These are phyloP conservation scores for Dendrolimus houi DNA, from an alignment of 2,888 invertebrate genomes.

Conservation along the genomic window DNA sequence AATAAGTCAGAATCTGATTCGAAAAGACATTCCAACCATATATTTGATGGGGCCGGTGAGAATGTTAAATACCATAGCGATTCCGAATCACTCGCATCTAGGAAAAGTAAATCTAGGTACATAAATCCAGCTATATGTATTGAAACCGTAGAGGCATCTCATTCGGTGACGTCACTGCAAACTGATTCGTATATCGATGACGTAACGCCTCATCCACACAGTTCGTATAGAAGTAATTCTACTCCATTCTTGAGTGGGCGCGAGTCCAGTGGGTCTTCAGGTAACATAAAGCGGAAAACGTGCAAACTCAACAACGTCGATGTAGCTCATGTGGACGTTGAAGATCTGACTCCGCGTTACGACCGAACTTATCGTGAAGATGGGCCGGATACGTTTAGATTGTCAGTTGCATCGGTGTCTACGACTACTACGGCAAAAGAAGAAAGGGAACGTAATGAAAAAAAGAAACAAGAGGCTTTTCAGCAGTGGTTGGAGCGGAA, in stretches of 20 bases:
- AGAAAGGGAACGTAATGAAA: conserved; percentile 57
- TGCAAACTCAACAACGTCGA: conserved; percentile 36
- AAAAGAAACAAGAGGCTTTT: conserved; percentile 55
- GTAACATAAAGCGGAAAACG: conserved; percentile 56
- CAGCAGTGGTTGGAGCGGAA: conserved; percentile 59
- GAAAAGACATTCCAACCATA: conserved; percentile 42
- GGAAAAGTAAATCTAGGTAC: conserved; percentile 65
- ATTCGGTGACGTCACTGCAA: conserved; percentile 56
- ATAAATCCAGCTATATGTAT: conserved; percentile 79
- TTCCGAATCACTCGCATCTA: conserved; percentile 53
- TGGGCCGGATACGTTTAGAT: conserved; percentile 56
- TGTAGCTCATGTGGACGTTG: conserved; percentile 16
- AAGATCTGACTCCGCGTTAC: conserved; percentile 45
- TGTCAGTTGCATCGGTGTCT: conserved; percentile 60
- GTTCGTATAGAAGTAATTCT: conserved; percentile 57
- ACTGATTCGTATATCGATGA: conserved; percentile 47
- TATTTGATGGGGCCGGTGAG: conserved; percentile 65
- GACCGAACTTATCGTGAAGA: conserved; percentile 56
- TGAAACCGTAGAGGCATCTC: conserved; percentile 62
- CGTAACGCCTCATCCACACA: conserved; percentile 64
- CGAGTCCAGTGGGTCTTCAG: conserved; percentile 44
- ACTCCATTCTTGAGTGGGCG: conserved; percentile 59
- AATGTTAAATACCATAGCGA: conserved; percentile 60
- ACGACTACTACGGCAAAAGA: conserved; percentile 64
- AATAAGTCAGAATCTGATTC: conserved; percentile 30